Evolutionary conservation across 53 echinoderm and acorn worm genomes (phyloP).

Genomic region (Antedon mediterranea): DNA sequence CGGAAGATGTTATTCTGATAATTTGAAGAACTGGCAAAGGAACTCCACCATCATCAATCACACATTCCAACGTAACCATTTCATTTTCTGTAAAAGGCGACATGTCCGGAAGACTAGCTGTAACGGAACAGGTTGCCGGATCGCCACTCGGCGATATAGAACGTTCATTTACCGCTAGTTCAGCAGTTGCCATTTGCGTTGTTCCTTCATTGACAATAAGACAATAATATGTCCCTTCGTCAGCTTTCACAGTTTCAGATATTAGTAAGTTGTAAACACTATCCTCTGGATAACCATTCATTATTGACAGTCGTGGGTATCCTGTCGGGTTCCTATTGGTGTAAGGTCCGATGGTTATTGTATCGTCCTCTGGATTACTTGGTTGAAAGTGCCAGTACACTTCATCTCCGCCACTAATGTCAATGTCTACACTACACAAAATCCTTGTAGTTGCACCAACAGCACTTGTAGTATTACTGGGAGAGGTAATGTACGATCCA

Average conservation of each 20-base stretch:
- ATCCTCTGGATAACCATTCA: not conserved
- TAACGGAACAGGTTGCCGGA: not conserved
- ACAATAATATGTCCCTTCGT: not conserved
- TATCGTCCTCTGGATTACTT: not conserved
- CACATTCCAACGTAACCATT: conserved; percentile 8
- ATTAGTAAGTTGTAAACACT: not conserved
- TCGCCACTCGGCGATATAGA: not conserved
- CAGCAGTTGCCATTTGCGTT: not conserved
- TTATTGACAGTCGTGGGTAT: not conserved
- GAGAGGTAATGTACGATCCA: not conserved
- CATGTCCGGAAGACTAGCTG: not conserved
- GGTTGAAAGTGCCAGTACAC: not conserved
- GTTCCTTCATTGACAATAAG: not conserved
- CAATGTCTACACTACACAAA: not conserved
- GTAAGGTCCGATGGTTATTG: not conserved
- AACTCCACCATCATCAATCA: conserved; percentile 12
- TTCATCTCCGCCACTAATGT: not conserved
- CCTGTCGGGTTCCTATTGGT: not conserved
- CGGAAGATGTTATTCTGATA: not conserved
- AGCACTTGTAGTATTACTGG: not conserved
- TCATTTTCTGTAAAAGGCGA: conserved; percentile 9
- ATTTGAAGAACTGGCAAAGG: conserved; percentile 16
- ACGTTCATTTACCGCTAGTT: not conserved
- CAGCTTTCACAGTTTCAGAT: not conserved
- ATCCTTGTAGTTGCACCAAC: not conserved